phyloP scores from a whole-genome alignment of 2,888 invertebrate genomes.

The Pseudolycoriella hygida region DNA sequence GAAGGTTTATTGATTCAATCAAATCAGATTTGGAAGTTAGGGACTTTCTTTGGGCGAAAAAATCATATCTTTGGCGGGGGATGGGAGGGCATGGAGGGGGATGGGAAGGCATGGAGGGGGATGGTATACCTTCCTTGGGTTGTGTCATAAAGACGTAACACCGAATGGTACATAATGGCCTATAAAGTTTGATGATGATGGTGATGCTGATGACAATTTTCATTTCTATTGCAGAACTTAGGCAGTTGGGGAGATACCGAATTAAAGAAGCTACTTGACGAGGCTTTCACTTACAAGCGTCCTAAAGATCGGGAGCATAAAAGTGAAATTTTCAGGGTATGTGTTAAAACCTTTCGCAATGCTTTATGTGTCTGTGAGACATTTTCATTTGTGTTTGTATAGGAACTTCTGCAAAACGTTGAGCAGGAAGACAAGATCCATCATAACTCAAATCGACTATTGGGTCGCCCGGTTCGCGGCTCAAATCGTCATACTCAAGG shows the following conservation, averaged over 20 bases:
- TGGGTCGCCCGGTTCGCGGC: conserved; percentile 29
- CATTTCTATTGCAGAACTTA: conserved; percentile 20
- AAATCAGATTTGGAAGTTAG: too few relatives aligned
- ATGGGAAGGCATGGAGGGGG: too few relatives aligned
- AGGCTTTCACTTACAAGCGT: conserved; percentile 68
- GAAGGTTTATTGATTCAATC: too few relatives aligned
- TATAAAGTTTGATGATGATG: too few relatives aligned
- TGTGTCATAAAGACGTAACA: too few relatives aligned
- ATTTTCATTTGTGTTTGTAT: conserved; percentile 6
- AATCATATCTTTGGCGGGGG: too few relatives aligned
- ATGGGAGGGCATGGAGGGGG: too few relatives aligned
- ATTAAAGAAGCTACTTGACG: conserved; percentile 60
- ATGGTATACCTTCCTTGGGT: too few relatives aligned
- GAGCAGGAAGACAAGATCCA: conserved; percentile 48
- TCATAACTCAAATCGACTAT: conserved; percentile 19
- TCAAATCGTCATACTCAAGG: conserved; percentile 32
- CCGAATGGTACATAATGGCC: too few relatives aligned
- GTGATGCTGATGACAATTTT: neutral
- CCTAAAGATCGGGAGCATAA: conserved; percentile 74
- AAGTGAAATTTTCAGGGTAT: conserved; percentile 63
- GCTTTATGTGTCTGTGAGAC: neutral
- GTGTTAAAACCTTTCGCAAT: too few relatives aligned
- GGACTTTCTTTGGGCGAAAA: too few relatives aligned
- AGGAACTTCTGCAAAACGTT: conserved; percentile 60
- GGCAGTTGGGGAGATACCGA: conserved; percentile 56